Conservation (phyloP, 2,888 invertebrate species). For the Himalopsyche anomala region DNA sequence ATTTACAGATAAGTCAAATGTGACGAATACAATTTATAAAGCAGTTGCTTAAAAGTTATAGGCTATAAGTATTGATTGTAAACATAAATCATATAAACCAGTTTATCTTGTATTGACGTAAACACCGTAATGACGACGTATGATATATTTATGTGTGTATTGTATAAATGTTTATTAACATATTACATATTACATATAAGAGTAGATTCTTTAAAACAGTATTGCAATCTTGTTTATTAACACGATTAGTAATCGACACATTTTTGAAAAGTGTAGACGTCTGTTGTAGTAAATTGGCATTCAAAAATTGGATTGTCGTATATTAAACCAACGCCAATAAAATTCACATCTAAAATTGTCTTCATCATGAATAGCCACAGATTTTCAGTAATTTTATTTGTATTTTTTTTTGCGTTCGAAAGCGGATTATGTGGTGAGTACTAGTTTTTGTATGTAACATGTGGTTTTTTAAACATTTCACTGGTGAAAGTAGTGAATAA, state of each 20-base stretch:
- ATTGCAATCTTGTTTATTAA: constrained; percentile 11
- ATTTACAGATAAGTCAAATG: too few species aligned
- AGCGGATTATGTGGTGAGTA: constrained; percentile 22
- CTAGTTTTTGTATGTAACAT: too few species aligned
- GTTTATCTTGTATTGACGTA: too few species aligned
- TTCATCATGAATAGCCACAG: background rate
- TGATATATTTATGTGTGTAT: too few species aligned
- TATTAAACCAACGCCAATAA: background rate
- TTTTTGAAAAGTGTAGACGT: constrained; percentile 24
- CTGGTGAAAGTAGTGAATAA: too few species aligned
- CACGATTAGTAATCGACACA: constrained; percentile 11
- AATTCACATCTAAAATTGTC: background rate
- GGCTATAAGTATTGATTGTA: too few species aligned
- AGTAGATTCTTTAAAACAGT: background rate
- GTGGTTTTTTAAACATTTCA: too few species aligned
- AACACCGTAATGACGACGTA: too few species aligned
- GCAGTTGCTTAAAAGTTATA: too few species aligned
- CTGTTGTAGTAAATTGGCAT: background rate
- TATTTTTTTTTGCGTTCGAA: background rate
- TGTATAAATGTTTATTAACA: too few species aligned
- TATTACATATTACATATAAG: background rate
- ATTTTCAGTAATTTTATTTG: background rate
- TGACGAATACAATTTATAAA: too few species aligned
- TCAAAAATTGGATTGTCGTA: background rate
- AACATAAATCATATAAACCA: too few species aligned